A percentile compares a stretch with the other conserved stretches of the same genome.
These are phyloP conservation scores for Equus przewalskii DNA, from an alignment of 2,113 vertebrate species.

Conservation along the genomic window DNA sequence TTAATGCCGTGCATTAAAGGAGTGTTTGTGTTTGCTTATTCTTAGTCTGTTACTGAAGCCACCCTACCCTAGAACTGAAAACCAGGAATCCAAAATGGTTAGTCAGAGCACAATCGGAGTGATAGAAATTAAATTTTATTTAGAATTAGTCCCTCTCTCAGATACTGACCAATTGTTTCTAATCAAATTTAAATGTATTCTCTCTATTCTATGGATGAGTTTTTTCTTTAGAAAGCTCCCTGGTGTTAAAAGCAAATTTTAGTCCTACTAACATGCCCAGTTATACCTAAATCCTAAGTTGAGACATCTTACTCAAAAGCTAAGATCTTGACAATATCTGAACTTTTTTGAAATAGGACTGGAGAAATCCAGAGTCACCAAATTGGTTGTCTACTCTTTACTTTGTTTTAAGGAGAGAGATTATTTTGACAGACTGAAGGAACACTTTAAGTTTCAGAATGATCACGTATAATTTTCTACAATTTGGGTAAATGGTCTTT, in stretches of 20 bases:
- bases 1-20: neutral
- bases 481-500: neutral
- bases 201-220: neutral
- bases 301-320: neutral
- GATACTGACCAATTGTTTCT: neutral
- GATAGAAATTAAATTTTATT: neutral
- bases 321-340: neutral
- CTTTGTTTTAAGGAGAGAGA: slow-evolving; percentile 14
- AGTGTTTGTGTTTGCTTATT: neutral
- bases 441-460: neutral
- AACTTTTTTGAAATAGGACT: neutral
- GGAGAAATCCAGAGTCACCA: neutral
- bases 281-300: neutral
- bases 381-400: neutral
- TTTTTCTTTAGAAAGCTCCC: neutral
- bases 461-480: neutral
- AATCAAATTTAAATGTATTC: neutral
- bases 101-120: neutral
- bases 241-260: neutral
- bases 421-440: slow-evolving; percentile 19
- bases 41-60: neutral
- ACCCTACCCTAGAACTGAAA: neutral
- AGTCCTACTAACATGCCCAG: neutral
- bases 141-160: neutral
- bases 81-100: neutral